Evolutionary conservation across 2,113 vertebrate genomes (phyloP).

Genomic region (Aplodontia rufa): DNA sequence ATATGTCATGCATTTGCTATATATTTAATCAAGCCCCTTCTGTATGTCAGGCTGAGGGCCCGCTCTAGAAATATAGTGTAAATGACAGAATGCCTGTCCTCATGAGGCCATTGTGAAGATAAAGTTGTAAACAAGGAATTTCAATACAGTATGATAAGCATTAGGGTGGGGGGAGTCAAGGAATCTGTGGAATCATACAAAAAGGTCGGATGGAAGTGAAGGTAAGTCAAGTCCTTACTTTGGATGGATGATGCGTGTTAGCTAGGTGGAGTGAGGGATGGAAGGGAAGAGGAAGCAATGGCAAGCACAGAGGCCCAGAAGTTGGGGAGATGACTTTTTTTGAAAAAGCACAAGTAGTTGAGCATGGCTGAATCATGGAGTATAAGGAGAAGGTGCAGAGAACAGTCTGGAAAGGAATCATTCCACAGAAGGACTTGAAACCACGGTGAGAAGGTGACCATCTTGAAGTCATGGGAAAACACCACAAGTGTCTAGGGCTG

Average conservation of each 20-base stretch:
- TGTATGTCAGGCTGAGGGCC: background rate
- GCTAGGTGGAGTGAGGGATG: background rate
- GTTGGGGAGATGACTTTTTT: background rate
- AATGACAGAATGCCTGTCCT: background rate
- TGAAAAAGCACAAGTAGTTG: background rate
- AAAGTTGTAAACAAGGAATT: background rate
- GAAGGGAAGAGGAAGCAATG: background rate
- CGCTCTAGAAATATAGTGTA: background rate
- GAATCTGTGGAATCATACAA: background rate
- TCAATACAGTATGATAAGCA: background rate
- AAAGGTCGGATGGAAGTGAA: background rate
- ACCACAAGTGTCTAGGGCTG: background rate
- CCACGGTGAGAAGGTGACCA: background rate
- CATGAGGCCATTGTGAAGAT: background rate
- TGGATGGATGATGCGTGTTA: background rate
- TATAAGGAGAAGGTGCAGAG: accelerated
- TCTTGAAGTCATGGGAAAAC: background rate
- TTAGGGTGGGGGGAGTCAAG: background rate
- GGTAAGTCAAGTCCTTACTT: background rate
- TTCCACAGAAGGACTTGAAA: background rate
- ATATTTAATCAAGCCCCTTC: background rate
- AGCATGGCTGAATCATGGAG: background rate
- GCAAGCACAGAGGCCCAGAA: background rate
- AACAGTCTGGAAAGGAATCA: background rate
- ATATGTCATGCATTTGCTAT: background rate